Evolutionary conservation across 1,140 invertebrate species (phyloP), one percentile per base, ranked within the genome.

Genomic region (Oreohelix idahoensis): DNA sequence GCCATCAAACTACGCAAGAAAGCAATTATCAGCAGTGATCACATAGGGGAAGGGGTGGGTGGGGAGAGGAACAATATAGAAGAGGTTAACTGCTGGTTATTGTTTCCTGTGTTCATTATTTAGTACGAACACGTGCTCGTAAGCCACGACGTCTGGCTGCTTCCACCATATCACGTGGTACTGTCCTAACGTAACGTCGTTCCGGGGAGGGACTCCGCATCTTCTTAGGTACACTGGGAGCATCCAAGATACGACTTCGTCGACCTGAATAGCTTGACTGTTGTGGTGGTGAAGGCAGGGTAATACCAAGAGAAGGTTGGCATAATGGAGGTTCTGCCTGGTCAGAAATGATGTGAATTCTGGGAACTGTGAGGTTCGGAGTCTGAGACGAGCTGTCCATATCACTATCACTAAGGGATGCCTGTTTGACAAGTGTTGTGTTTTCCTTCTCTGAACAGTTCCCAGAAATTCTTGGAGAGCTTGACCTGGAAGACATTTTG

Each of bases 171-270:
- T 89, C 90, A 49, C 89, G 81, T n/a, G 89, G 88, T 32, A 89
- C 87, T n/a, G 85, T 88, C 29, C 89, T 84, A 23, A 89, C 86
- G 71, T 91, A 91, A 8, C 89, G 84, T 49, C 90, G 81, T 51
- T 91, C 90, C 29, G 89, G 90, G n/a, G 89, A 90, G 0, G 89
- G 88, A 77, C 88, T 91, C 15, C 87, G 78, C 17, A 85, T 75
- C 63, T 85, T 83, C 51, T 88, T 89, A 0, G 89, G 88, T 0
- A 89, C 84, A 36, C 81, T 84, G 23, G 91, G 91, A 39, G 90
- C 89, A 79, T 92, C 91, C 17, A 92, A 83, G 76, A 92, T 92
- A 10, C 90, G 83, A 35, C 90, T 89, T 20, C 91, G 75, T 49
- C 90, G 76, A 5, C 86, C 83, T 15, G 90, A 90, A 80, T 91